phyloP scores from a whole-genome alignment of 2,888 invertebrate species.

The Scotopteryx bipunctaria region DNA sequence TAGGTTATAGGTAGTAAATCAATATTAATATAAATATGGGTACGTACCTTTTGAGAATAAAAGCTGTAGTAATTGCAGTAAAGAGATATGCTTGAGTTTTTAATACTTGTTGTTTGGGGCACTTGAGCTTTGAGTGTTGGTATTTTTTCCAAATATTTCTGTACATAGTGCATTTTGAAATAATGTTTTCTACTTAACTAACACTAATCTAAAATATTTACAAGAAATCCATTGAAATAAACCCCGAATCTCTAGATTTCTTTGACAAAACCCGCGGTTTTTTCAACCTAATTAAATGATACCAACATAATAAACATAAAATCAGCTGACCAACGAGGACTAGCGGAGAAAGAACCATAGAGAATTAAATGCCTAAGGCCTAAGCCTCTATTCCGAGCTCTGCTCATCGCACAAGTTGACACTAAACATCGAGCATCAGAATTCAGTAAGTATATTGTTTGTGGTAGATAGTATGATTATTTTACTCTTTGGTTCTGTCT shows the following conservation, averaged over 20 bases:
- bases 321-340: slow-evolving; percentile 68
- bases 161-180: slow-evolving; percentile 70
- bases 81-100: slow-evolving; percentile 80
- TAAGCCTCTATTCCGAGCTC: too few species aligned
- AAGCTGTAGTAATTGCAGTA: slow-evolving; percentile 89
- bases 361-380: too few species aligned
- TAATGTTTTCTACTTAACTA: slow-evolving; percentile 26
- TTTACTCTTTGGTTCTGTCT: too few species aligned
- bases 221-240: slow-evolving; percentile 40
- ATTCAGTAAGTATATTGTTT: too few species aligned
- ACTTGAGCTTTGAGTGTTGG: slow-evolving; percentile 46
- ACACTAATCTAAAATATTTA: slow-evolving; percentile 33
- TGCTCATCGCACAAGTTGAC: too few species aligned
- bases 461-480: too few species aligned
- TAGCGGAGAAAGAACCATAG: too few species aligned
- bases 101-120: slow-evolving; percentile 49
- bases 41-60: slow-evolving; percentile 88
- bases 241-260: slow-evolving; percentile 48
- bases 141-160: slow-evolving; percentile 73
- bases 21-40: background rate
- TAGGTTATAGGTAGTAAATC: too few species aligned
- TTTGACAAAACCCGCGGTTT: slow-evolving; percentile 52
- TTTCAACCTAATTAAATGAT: slow-evolving; percentile 41
- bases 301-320: slow-evolving; percentile 64
- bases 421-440: too few species aligned